A percentile compares a stretch with the other conserved stretches of the same genome.
phyloP scores from a whole-genome alignment of 2,113 vertebrate genomes.

The Lophura nycthemera region DNA sequence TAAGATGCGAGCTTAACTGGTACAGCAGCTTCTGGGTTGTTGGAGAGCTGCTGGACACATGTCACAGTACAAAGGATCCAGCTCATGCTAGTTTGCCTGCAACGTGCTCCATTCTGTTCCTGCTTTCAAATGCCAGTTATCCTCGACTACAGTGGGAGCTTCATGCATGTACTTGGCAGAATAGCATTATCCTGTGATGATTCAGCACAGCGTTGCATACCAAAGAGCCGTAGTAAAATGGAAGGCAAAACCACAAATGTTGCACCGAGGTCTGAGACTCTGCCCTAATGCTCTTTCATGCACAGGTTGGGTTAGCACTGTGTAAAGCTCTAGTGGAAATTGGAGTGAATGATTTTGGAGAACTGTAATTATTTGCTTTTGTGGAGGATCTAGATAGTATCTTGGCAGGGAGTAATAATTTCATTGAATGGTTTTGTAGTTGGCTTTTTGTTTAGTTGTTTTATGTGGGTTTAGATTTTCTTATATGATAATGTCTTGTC shows the following conservation, averaged over 20 bases:
- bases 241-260: background rate
- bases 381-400: background rate
- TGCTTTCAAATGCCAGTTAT: conserved; percentile 11
- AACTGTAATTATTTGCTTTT: background rate
- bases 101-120: background rate
- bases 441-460: background rate
- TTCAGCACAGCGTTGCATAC: background rate
- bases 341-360: background rate
- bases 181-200: background rate
- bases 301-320: background rate
- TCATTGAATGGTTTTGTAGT: background rate
- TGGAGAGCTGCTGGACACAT: conserved; percentile 47
- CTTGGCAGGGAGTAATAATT: background rate
- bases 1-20: background rate
- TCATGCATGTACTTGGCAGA: conserved; percentile 54
- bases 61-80: conserved; percentile 14
- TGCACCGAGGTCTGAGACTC: background rate
- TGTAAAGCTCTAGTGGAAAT: background rate
- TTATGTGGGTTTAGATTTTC: background rate
- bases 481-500: background rate
- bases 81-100: background rate
- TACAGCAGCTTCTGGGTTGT: conserved; percentile 13
- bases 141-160: conserved; percentile 20
- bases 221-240: background rate
- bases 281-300: rapidly evolving